Conservation (phyloP, 2,888 invertebrate species). For the Pinctada fucata region DNA sequence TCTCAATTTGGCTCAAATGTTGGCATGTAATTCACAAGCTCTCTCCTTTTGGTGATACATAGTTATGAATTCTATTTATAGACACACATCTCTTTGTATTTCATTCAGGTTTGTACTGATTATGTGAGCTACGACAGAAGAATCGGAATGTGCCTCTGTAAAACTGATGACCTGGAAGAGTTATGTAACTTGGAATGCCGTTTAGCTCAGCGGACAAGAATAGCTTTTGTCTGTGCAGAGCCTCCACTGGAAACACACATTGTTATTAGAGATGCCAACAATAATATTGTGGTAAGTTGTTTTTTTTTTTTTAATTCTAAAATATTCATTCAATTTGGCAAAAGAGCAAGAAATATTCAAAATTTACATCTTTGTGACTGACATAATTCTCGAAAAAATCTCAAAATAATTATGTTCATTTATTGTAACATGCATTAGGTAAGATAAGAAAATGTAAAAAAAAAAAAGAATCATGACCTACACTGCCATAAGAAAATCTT, state of each 20-base stretch:
- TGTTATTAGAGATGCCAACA: conserved; percentile 47
- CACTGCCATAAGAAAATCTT: too few relatives aligned
- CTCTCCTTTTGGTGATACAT: too few relatives aligned
- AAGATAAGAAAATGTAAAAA: too few relatives aligned
- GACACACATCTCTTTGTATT: too few relatives aligned
- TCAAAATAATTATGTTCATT: too few relatives aligned
- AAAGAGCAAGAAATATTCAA: not conserved
- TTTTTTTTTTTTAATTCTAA: not conserved
- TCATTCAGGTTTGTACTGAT: conserved; percentile 58
- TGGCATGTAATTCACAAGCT: too few relatives aligned
- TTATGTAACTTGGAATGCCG: conserved; percentile 71
- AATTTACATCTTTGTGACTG: too few relatives aligned
- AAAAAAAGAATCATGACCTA: too few relatives aligned
- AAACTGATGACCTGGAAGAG: conserved; percentile 67
- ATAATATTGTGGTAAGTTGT: conserved; percentile 49
- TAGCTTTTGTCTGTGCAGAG: conserved; percentile 66
- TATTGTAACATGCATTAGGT: too few relatives aligned
- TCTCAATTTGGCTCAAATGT: too few relatives aligned
- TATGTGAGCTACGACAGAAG: conserved; percentile 60
- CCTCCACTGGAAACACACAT: conserved; percentile 63
- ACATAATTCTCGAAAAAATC: too few relatives aligned
- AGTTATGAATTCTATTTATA: too few relatives aligned
- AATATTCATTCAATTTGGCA: not conserved
- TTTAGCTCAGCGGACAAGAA: conserved; percentile 49
- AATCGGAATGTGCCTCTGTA: conserved; percentile 69